phyloP scores from a whole-genome alignment of 2,888 invertebrate species.

The Yponomeuta malinellus region DNA sequence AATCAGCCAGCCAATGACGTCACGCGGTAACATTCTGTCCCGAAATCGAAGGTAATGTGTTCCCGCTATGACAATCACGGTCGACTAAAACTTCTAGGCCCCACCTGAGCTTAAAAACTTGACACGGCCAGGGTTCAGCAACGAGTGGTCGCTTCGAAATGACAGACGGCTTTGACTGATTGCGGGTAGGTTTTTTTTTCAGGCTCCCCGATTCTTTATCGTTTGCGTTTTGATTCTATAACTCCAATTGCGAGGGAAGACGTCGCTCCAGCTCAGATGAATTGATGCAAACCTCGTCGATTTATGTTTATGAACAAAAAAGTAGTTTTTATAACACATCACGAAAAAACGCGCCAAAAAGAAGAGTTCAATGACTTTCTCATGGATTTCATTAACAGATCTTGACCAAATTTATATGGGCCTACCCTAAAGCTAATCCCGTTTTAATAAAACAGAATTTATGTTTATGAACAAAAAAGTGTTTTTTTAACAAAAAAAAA shows the following conservation, averaged over 20 bases:
- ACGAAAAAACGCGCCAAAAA: too few species aligned
- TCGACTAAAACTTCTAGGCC: constrained; percentile 18
- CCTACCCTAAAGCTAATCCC: too few species aligned
- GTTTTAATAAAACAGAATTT: too few species aligned
- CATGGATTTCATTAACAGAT: too few species aligned
- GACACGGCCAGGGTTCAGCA: not conserved
- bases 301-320: too few species aligned
- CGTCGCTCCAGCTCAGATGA: not conserved
- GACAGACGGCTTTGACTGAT: constrained; percentile 29
- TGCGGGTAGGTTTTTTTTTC: constrained; percentile 29
- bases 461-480: too few species aligned
- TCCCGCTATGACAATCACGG: constrained; percentile 27
- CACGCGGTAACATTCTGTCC: constrained; percentile 2
- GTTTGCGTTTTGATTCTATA: constrained; percentile 10
- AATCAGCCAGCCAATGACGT: not conserved
- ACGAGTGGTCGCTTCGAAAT: not conserved
- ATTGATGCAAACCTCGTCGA: too few species aligned
- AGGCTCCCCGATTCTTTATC: constrained; percentile 14
- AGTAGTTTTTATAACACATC: too few species aligned
- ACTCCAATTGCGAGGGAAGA: not conserved
- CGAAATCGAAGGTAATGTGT: constrained; percentile 25
- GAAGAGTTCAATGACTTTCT: too few species aligned
- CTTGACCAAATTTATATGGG: too few species aligned
- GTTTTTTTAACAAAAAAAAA: too few species aligned
- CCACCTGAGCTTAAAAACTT: not conserved